A percentile compares a stretch with the other conserved stretches of the same genome.
These are phyloP conservation scores for Elanoides forficatus DNA, from an alignment of 2,113 vertebrate genomes.

Conservation along the genomic window DNA sequence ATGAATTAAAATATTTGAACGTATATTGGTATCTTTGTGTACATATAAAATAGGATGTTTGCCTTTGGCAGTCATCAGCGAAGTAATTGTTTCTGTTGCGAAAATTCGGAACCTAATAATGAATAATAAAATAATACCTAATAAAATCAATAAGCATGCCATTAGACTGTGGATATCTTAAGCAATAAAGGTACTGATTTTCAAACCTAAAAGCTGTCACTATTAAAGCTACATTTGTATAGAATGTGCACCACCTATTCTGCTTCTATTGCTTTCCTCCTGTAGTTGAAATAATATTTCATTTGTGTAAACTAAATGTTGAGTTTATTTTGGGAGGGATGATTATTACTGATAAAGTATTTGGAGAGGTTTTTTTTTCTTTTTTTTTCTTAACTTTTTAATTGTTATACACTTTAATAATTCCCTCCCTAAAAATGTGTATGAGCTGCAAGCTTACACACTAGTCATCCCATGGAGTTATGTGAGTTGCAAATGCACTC, in stretches of 20 bases:
- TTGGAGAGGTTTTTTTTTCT: background rate
- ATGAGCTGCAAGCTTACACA: background rate
- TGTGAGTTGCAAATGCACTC: background rate
- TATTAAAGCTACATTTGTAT: background rate
- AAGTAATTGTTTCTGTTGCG: constrained; percentile 46
- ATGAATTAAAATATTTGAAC: background rate
- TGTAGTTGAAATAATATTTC: background rate
- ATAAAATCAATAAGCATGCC: constrained; percentile 20
- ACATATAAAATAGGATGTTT: constrained; percentile 35
- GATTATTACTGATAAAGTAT: background rate
- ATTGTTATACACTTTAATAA: background rate
- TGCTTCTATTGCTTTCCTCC: background rate
- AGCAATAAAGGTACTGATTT: background rate
- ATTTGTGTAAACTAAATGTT: background rate
- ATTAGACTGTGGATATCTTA: background rate
- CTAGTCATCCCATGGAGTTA: background rate
- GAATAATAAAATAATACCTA: background rate
- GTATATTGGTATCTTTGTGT: constrained; percentile 11
- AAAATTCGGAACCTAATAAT: background rate
- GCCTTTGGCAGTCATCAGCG: constrained; percentile 51
- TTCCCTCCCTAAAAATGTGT: background rate
- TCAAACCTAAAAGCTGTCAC: background rate
- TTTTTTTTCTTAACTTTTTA: background rate
- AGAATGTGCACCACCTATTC: background rate
- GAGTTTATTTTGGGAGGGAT: background rate